Evolutionary conservation across 2,888 invertebrate genomes (phyloP), one percentile per base, ranked within the genome.

Genomic region (Neoitamus cyanurus): DNA sequence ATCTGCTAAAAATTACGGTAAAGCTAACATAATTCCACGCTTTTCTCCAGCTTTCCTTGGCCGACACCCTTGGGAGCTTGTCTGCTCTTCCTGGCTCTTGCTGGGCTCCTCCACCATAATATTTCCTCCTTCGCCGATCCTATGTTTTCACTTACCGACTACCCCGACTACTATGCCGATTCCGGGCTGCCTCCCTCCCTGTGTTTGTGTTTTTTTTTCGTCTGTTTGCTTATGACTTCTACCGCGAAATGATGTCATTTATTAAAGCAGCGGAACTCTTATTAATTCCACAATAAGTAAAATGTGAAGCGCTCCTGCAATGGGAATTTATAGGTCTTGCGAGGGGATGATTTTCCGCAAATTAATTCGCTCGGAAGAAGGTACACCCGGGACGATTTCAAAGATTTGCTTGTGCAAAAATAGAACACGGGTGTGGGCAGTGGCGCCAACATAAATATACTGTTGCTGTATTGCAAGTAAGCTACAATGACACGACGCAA

Each of bases 11-110:
- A 70, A 70, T 31, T 70, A 31, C 70, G 31, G 34, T 15, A 31
- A 70, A 70, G 70, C 70, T 70, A 70, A 70, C 70, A 70, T 70
- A 70, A 70, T 70, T 70, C 70, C 34, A n/a, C 34, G 70, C 70
- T 70, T 70, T 70, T 70, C 70, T 70, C 30, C 70, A 70, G 70
- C 30, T 70, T 70, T 70, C 31, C 28, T 70, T 9, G 15, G 70
- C 70, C 70, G 70, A 30, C 70, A 70, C 70, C 34, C 70, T 31
- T 70, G 70, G 34, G 34, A 70, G 13, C 70, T 9, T 25, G 70
- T 25, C n/a, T 31, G 28, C 70, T 70, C 2, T n/a, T 70, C 11
- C 34, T n/a, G 58, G 20, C 3, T 7, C 9, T 20, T 70, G 28
- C 70, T 2, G 70, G 30, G 13, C 30, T 70, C 70, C 70, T 30